Conservation (phyloP, 2,113 vertebrate species). For the rat (Rattus norvegicus) region GRCr8 NC_086032.1:41536501-41537000, state of each 20-base stretch:
- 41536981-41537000: neutral
- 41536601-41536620: neutral
- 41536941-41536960: neutral
- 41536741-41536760: neutral
- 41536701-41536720: neutral
- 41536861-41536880: neutral
- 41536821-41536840: neutral
- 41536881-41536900: neutral
- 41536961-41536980: neutral
- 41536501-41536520: neutral
- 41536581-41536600: constrained; percentile 22
- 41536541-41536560: constrained; percentile 32
- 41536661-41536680: constrained; percentile 22
- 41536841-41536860: neutral
- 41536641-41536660: neutral
- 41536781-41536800: neutral
- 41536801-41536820: neutral
- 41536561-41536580: neutral
- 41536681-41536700: constrained; percentile 36
- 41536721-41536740: neutral
- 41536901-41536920: neutral
- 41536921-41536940: neutral
- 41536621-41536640: neutral
- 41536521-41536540: neutral
- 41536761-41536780: neutral